These are phyloP conservation scores for Cliona cf. orientalis DNA, from an alignment of 37 sponge, comb jelly and placozoan genomes.

Conservation along the genomic window DNA sequence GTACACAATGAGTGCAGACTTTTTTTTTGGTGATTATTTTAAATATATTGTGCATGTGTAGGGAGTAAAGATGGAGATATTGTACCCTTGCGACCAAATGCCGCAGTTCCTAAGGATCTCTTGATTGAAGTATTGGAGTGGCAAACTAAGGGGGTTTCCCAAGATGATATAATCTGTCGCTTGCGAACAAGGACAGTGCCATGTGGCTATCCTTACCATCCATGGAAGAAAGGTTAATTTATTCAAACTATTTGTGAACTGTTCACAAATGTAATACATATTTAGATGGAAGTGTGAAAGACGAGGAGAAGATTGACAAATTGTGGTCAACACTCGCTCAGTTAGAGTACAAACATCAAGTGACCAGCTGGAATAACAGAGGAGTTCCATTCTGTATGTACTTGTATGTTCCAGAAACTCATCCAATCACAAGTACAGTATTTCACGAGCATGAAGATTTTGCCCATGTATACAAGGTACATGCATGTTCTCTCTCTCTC, in stretches of 20 bases:
- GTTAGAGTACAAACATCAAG: not conserved
- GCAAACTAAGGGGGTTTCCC: not conserved
- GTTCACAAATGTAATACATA: not conserved
- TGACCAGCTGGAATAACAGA: not conserved
- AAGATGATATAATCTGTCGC: not conserved
- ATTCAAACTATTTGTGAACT: not conserved
- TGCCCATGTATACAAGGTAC: constrained; percentile 7
- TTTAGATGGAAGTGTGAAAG: not conserved
- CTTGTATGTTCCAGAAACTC: not conserved
- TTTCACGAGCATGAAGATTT: constrained; percentile 8
- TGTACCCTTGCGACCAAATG: not conserved
- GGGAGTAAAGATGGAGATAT: not conserved
- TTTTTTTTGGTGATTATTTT: too few species aligned
- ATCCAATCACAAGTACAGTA: not conserved
- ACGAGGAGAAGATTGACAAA: not conserved
- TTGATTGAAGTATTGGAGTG: not conserved
- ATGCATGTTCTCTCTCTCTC: not conserved
- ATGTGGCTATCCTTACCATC: not conserved
- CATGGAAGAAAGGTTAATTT: not conserved
- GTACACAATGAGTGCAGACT: too few species aligned
- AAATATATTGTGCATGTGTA: too few species aligned
- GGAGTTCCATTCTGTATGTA: not conserved
- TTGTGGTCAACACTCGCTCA: not conserved
- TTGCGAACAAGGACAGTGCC: not conserved
- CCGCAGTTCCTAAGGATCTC: not conserved